Conservation (phyloP, 2,888 invertebrate species). For the Polydrusus tereticollis region DNA sequence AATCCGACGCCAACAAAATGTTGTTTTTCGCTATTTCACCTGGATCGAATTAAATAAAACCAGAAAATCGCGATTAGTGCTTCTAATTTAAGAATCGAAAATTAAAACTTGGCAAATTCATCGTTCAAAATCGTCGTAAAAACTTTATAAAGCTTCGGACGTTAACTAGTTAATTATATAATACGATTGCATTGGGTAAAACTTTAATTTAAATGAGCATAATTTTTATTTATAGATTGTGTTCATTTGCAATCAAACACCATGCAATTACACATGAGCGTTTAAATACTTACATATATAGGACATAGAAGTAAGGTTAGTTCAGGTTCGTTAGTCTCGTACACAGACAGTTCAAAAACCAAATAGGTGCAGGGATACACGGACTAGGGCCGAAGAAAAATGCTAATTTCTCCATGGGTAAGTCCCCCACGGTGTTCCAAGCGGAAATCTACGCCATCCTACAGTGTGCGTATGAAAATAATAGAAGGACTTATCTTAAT, state of each 20-base stretch:
- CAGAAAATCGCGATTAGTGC: conserved; percentile 17
- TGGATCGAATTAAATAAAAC: conserved; percentile 21
- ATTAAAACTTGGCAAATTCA: conserved; percentile 15
- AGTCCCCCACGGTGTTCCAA: too few species aligned
- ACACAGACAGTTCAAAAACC: too few species aligned
- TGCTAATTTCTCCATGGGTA: too few species aligned
- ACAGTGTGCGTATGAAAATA: too few species aligned
- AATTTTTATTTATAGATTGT: conserved; percentile 31
- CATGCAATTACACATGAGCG: too few species aligned
- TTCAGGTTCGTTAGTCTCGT: too few species aligned
- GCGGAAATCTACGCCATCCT: too few species aligned
- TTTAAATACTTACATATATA: too few species aligned
- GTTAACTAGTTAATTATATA: conserved; percentile 30
- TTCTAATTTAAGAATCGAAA: conserved; percentile 39
- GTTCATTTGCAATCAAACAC: background rate
- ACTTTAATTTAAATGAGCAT: conserved; percentile 25
- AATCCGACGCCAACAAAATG: conserved; percentile 4
- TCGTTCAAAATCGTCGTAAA: conserved; percentile 21
- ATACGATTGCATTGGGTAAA: conserved; percentile 10
- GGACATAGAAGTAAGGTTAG: too few species aligned
- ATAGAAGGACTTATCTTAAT: too few species aligned
- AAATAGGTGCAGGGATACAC: too few species aligned
- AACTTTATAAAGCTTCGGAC: conserved; percentile 28
- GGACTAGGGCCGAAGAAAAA: too few species aligned
- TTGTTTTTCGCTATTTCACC: conserved; percentile 17